Evolutionary conservation across 1,140 invertebrate genomes (phyloP), one percentile per base, ranked within the genome.

Genomic region (Drosophila watanabei): DNA sequence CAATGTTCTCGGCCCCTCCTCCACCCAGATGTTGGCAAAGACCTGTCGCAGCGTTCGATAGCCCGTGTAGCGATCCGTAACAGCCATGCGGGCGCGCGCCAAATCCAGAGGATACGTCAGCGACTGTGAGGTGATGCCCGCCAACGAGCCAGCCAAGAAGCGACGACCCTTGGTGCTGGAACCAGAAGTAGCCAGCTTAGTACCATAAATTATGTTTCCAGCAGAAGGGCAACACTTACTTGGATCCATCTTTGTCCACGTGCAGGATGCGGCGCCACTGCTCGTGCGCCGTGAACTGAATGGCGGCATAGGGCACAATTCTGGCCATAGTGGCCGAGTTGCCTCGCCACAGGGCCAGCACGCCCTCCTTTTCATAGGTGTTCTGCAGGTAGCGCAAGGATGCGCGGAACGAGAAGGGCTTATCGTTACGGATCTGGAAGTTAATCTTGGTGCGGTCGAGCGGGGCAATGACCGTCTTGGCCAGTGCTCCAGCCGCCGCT

Each of bases 311-410:
- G 3, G 99, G 99, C 43, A 99, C 94, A 75, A 99, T 99, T 51
- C 99, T 94, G 1, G 97, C 97, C 98, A 99, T 98, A 0, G 98
- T 99, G 2, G 99, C 99, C 73, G 98, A 98, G 94, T 99, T 99
- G 13, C 99, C 99, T 46, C 99, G 94, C 98, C 98, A 99, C 69
- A 99, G 94, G 66, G 96, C 96, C 9, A 96, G 75, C 24, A 98
- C 93, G 5, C 99, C 97, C 88, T 98, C 97, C 20, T 94, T 95
- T 77, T 94, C 94, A 65, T 96, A 96, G 24, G 96, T 96, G 37
- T 95, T 92, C 35, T 94, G 76, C n/a, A 99, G 89, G 94, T 99
- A 99, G 51, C 95, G 91, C 2, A 97, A 84, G 0, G 98, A 98
- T 30, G 96, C 96, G 70, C 94, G 94, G 62, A 97, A 95, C 0